Conservation (phyloP, 1,140 invertebrate genomes). For the Procambarus virginalis region DNA sequence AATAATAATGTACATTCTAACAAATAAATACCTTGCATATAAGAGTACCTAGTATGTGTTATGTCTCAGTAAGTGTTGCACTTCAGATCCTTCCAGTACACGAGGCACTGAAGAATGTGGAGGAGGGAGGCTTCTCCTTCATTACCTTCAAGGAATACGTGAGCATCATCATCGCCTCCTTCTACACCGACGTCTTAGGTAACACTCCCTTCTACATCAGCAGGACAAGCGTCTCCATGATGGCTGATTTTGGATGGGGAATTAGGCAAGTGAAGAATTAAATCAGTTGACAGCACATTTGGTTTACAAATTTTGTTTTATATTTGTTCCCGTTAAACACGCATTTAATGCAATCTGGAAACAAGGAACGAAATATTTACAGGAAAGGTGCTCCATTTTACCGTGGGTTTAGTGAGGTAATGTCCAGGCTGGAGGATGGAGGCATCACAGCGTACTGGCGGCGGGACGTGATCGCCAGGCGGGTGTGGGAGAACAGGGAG, state of each 20-base stretch:
- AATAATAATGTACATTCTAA: too few species aligned
- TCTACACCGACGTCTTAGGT: background rate
- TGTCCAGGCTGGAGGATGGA: background rate
- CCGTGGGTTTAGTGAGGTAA: background rate
- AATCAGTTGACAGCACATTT: too few species aligned
- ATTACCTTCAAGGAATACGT: background rate
- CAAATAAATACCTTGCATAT: too few species aligned
- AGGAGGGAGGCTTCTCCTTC: background rate
- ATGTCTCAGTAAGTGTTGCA: background rate
- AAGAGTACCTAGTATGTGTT: too few species aligned
- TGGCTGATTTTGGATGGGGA: constrained; percentile 8
- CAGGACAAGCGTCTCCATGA: background rate
- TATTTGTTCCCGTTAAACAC: too few species aligned
- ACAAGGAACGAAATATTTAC: background rate
- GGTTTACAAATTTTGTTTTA: too few species aligned
- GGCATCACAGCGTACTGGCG: background rate
- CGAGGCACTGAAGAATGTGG: background rate
- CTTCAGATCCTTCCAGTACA: background rate
- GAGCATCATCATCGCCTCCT: background rate
- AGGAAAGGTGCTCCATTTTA: constrained; percentile 2
- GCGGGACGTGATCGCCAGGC: background rate
- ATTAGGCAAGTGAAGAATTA: background rate
- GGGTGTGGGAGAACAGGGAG: background rate
- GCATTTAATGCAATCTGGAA: too few species aligned
- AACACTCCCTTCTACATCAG: constrained; percentile 8